A percentile compares a stretch with the other conserved stretches of the same genome.
Conservation (phyloP, 2,888 invertebrate species). For the Deroplatys truncata region DNA sequence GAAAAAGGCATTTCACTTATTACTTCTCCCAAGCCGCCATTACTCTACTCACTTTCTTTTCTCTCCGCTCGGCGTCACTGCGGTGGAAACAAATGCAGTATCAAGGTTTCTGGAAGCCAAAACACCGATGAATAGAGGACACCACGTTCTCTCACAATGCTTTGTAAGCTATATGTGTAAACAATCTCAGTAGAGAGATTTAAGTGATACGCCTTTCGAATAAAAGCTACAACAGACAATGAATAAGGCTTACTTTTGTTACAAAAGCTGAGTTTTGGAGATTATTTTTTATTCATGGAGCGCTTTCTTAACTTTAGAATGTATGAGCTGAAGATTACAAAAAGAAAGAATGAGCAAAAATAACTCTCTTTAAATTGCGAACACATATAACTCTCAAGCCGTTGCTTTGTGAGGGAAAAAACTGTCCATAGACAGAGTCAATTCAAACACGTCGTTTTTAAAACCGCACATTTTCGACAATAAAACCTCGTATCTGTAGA, state of each 20-base stretch:
- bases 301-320: neutral
- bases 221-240: neutral
- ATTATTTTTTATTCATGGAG: neutral
- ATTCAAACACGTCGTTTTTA: no score
- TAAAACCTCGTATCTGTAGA: no score
- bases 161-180: neutral
- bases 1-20: neutral
- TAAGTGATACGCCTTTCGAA: neutral
- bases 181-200: neutral
- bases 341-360: neutral
- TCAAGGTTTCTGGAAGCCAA: no score
- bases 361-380: neutral
- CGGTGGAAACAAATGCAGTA: neutral
- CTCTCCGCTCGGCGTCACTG: neutral
- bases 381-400: neutral
- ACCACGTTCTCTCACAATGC: neutral
- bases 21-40: neutral
- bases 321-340: neutral
- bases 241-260: neutral
- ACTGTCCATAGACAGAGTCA: no score
- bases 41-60: neutral
- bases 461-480: no score
- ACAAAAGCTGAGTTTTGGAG: neutral
- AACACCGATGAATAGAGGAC: neutral
- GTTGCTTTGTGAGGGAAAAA: no score